Base-by-base conservation (phyloP, 2,113 vertebrate genomes). In the Nanorana parkeri region DNA sequence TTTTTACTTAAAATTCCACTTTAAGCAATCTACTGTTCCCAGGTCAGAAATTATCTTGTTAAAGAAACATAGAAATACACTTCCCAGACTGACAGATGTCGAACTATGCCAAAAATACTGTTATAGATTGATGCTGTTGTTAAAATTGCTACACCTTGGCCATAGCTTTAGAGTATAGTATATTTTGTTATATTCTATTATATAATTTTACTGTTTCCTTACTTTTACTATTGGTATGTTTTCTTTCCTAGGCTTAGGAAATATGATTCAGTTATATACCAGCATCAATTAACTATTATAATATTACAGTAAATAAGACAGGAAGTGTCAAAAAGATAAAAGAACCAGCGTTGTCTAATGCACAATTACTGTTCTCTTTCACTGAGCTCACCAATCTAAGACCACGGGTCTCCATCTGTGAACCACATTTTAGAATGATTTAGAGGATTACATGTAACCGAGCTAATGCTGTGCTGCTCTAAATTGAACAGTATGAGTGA, bases 281-380 rank as follows among this genome's bases (percentile, higher is more conserved):
- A 52, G 23, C 7, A 36, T 36, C 4, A 36, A 16, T 23, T 15
- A 74, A 20, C 16, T 28, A 81, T 20, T 55, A 55, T 64, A 63
- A 64, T 81, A 65, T 81, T 15, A n/a, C 60, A 56, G 80, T 26
- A 82, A 47, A 71, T 75, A 60, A 17, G 21, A 47, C 64, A 67
- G n/a, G 21, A 82, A 56, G 52, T 82, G 80, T 82, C 80, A 82
- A 20, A n/a, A 82, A 82, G 80, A 82, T 82, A 55, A 24, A 82
- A 75, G 65, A 52, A 19, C 47, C 23, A 10, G 26, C 23, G 17
- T 56, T 28, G 61, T 63, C 61, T 75, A 75, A 82, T 67, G 64
- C 73, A 24, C 51, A 51, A 29, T 82, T 67, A 66, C 52, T 47
- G 71, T 47, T 54, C 51, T 56, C 51, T 32, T 47, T 65, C 60